Evolutionary conservation across 2,113 vertebrate species (phyloP).

Genomic region (Scortum barcoo): DNA sequence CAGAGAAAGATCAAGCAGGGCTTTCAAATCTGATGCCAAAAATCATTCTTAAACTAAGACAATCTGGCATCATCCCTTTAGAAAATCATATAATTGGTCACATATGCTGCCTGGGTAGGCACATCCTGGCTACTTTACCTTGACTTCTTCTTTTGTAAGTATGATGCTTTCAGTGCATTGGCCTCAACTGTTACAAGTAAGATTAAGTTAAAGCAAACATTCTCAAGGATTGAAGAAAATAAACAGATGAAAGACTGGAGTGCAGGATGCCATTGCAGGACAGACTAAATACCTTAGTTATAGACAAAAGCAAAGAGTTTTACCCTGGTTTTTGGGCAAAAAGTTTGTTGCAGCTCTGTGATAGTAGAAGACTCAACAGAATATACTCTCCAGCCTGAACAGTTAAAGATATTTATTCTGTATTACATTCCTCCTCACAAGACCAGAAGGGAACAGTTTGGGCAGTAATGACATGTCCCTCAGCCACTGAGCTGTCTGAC

Average conservation of each 20-base stretch:
- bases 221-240: neutral
- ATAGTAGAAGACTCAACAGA: neutral
- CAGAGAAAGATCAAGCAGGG: neutral
- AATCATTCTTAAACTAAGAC: too few species aligned
- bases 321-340: neutral
- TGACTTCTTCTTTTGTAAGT: too few species aligned
- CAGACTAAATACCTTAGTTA: neutral
- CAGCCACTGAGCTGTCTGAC: constrained; percentile 2
- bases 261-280: neutral
- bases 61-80: too few species aligned
- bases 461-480: neutral
- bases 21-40: neutral
- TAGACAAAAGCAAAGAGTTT: neutral
- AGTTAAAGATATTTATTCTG: neutral
- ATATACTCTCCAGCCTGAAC: neutral
- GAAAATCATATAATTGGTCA: too few species aligned
- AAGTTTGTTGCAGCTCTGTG: neutral
- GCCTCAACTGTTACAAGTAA: too few species aligned
- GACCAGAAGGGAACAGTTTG: neutral
- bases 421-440: neutral
- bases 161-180: too few species aligned
- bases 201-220: too few species aligned
- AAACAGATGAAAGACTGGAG: neutral
- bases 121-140: too few species aligned
- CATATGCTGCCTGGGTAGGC: too few species aligned